Conservation (phyloP, 2,888 invertebrate genomes). For the Elgonia sp. region DNA sequence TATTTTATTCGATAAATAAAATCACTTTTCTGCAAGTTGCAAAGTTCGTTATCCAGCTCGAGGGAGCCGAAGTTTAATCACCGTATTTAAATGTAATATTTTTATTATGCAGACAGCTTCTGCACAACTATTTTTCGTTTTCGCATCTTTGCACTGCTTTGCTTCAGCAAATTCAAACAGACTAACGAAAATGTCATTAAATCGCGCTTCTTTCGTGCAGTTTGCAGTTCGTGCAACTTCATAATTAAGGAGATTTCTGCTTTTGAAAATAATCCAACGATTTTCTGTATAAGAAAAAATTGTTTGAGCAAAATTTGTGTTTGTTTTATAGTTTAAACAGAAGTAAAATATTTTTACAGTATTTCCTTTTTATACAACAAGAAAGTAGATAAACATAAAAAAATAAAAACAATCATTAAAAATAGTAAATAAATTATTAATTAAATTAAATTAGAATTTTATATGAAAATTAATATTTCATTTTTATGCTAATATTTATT, state of each 20-base stretch:
- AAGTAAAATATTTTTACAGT: too few species aligned
- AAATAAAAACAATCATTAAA: too few species aligned
- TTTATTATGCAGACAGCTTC: slow-evolving; percentile 22
- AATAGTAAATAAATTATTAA: too few species aligned
- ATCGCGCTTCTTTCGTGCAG: not conserved
- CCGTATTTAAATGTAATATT: slow-evolving; percentile 51
- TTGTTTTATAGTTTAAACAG: too few species aligned
- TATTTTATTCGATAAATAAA: slow-evolving; percentile 55
- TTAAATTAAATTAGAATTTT: too few species aligned
- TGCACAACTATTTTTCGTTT: slow-evolving; percentile 1
- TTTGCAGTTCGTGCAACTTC: not conserved
- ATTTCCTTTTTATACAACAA: too few species aligned
- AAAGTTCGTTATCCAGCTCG: slow-evolving; percentile 32
- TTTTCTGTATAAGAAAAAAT: too few species aligned
- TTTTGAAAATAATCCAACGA: too few species aligned
- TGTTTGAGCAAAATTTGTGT: too few species aligned
- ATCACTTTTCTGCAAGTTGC: slow-evolving; percentile 19
- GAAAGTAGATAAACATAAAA: too few species aligned
- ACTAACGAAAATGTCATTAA: slow-evolving; percentile 17
- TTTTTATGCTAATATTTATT: too few species aligned
- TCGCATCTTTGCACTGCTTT: not conserved
- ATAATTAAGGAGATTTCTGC: not conserved
- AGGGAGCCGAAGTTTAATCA: slow-evolving; percentile 35
- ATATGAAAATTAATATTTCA: too few species aligned
- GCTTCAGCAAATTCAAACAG: not conserved